Base-by-base conservation (phyloP, 2,113 vertebrate genomes). In the Pterocles orientalis region DNA sequence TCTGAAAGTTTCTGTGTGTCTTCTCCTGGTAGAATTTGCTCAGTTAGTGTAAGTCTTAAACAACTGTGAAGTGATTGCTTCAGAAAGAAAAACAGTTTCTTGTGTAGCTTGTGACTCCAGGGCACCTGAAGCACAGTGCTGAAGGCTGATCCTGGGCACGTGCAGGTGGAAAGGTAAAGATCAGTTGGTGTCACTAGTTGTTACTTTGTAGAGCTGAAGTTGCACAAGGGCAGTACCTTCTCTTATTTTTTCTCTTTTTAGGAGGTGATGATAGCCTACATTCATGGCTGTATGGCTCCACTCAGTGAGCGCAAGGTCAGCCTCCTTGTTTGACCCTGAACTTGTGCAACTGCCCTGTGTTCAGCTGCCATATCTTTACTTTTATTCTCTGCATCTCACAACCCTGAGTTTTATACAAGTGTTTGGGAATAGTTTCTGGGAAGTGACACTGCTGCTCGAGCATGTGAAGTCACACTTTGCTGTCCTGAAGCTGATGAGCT, bases 1-100 rank as follows among this genome's bases (percentile, higher is more conserved):
- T 97, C 87, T 60, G 83, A 81, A 88, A 87, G 57, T 81, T 94
- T 66, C 57, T 90, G 9, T n/a, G 14, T 4, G 3, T 60, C 68
- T 83, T 88, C 39, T 88, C 14, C 31, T 79, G 48, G 24, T 48
- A 53, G 25, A 8, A 65, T 72, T 94, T 92, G 5, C 21, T 91
- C 18, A 64, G 48, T 86, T 83, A 1, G 1, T 75, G 28, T 58
- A 73, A 83, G 39, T 73, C 47, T 91, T 91, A 64, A 84, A 88
- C 61, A 90, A 71, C 6, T 66, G 8, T 48, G 48, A 84, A 88
- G 47, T 1, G 3, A 76, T 69, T 1, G 1, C n/a, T 79, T 88
- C 18, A 39, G 29, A 80, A 23, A 41, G 8, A 36, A 91, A 81
- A 77, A 10, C 16, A 47, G 10, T 77, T 88, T 9, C 19, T 6